A percentile compares a stretch with the other conserved stretches of the same genome.
These are phyloP conservation scores for Callyntrura sp. DNA, from an alignment of 2,888 invertebrate species.

Conservation along the genomic window DNA sequence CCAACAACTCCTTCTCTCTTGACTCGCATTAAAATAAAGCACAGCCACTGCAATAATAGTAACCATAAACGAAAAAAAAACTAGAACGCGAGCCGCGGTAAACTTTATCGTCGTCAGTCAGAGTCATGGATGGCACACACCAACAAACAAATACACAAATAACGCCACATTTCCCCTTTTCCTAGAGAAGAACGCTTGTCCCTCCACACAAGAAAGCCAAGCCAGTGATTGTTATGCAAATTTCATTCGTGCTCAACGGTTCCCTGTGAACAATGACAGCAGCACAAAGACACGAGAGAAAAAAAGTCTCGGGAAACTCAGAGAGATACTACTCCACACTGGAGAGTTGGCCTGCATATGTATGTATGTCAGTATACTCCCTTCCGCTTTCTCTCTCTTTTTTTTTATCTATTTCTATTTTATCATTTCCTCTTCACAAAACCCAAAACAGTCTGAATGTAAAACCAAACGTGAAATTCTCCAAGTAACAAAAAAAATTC, in stretches of 20 bases:
- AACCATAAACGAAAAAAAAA: background rate
- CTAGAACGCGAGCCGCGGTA: background rate
- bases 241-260: slow-evolving; percentile 64
- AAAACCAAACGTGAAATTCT: background rate
- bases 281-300: too few relatives aligned
- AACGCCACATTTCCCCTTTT: background rate
- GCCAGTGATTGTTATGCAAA: slow-evolving; percentile 65
- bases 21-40: background rate
- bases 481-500: slow-evolving; percentile 8
- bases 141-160: background rate
- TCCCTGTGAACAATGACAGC: slow-evolving; percentile 51
- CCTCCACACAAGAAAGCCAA: background rate
- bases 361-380: background rate
- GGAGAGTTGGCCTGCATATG: background rate
- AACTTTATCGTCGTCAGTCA: slow-evolving; percentile 25
- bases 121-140: background rate
- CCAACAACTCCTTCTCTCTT: background rate
- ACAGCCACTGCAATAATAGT: slow-evolving; percentile 23
- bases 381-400: too few relatives aligned
- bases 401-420: slow-evolving; percentile 61
- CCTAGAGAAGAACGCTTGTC: background rate
- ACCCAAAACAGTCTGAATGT: slow-evolving; percentile 49
- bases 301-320: slow-evolving; percentile 17
- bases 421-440: slow-evolving; percentile 47
- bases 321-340: slow-evolving; percentile 31